Base-by-base conservation (phyloP, 2,113 vertebrate genomes). In the Chelonoidis abingdonii region DNA sequence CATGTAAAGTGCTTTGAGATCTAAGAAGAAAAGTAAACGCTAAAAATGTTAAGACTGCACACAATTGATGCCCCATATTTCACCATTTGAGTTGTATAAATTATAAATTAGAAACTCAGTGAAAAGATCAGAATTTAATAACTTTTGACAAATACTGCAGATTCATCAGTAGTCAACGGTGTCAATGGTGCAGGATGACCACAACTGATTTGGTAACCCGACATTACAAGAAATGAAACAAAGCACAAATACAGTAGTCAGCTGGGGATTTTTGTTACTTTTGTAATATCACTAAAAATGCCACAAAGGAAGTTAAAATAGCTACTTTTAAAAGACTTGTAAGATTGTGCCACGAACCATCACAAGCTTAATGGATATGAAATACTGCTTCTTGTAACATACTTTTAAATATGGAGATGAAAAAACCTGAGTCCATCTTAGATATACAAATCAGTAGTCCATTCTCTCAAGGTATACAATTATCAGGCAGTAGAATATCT, bases 201-300 rank as follows among this genome's bases (percentile, higher is more conserved):
- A 93, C 49, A 88, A 83, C 17, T 0, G 0, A 16, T 90, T 84
- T 84, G 44, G 59, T 89, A 84, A 86, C 13, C 52, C 84, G 52
- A 1, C 24, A 27, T 91, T 88, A 78, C 78, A 96, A 84, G 81
- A 92, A 89, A 84, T 62, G 1, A 87, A 86, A 62, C 89, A 87
- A 69, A 56, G 44, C 44, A 56, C 35, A 75, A 69, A 82, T 92
- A 54, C 24, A 86, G 14, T 72, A 80, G 21, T 92, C 52, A 91
- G 17, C 29, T 95, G 84, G 59, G 10, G 11, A 11, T 83, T 93
- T 95, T 91, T 90, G 47, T 88, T 11, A 57, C 56, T 95, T 93
- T 86, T 89, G 14, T 84, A 84, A 69, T 93, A 47, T 44, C 31
- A 35, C 50, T 95, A 86, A 89, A 95, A 88, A 59, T 93, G 59